phyloP scores from a whole-genome alignment of 1,140 invertebrate species.

The Drosophila truncata region DNA sequence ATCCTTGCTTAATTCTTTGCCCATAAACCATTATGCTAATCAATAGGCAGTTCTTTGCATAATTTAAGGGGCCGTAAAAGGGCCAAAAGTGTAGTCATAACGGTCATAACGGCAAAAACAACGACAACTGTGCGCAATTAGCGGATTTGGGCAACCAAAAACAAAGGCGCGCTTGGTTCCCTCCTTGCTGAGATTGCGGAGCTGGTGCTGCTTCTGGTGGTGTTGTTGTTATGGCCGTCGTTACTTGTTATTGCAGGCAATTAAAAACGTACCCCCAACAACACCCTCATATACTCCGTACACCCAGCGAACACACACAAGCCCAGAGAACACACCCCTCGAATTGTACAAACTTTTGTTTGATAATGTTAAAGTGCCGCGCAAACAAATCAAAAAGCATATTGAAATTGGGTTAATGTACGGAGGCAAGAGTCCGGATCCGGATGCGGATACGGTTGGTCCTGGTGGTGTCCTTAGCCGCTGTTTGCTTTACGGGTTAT shows the following conservation, averaged over 20 bases:
- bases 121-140: conserved; percentile 75
- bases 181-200: conserved; percentile 25
- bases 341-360: conserved; percentile 74
- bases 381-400: conserved; percentile 84
- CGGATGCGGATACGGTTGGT: conserved; percentile 36
- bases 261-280: conserved; percentile 70
- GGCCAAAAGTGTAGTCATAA: conserved; percentile 33
- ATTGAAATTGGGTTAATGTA: conserved; percentile 85
- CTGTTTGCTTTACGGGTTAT: conserved; percentile 83
- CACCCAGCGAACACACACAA: conserved; percentile 8
- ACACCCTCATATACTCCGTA: conserved; percentile 39
- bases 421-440: conserved; percentile 42
- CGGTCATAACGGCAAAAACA: conserved; percentile 52
- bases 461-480: conserved; percentile 63
- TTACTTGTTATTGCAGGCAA: conserved; percentile 81
- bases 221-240: conserved; percentile 68
- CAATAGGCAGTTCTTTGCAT: conserved; percentile 61
- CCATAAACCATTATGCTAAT: conserved; percentile 67
- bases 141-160: conserved; percentile 71
- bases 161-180: conserved; percentile 48
- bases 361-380: conserved; percentile 83
- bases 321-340: conserved; percentile 11
- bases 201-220: conserved; percentile 18
- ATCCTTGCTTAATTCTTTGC: conserved; percentile 13
- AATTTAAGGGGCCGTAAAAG: conserved; percentile 46